Evolutionary conservation across 1,140 invertebrate species (phyloP), one percentile per base, ranked within the genome.

Genomic region (Drosophila malerkotliana): DNA sequence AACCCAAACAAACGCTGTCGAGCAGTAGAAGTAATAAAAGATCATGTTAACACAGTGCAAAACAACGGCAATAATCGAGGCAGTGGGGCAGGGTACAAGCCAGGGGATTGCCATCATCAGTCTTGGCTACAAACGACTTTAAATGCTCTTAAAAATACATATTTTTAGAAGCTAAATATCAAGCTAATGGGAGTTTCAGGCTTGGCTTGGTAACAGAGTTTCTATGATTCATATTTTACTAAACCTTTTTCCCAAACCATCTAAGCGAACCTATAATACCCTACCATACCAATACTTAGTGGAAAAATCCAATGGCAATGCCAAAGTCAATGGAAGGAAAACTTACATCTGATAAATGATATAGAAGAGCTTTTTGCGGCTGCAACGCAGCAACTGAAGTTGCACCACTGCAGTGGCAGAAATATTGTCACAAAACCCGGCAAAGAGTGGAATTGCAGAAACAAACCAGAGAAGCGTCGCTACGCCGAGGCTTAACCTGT

Each of bases 281-380:
- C 7, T 8, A 14, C 2, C 9, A 4, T 2, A 68, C 9, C 8
- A 12, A 15, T 9, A 21, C n/a, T 10, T 8, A 18, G n/a, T 37
- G 18, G 41, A 69, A 45, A 52, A 59, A 24, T 24, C 53, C 64
- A 83, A 63, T 88, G 60, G 72, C 84, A 77, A 83, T 73, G 71
- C 68, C 60, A 84, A 63, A 81, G 82, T 67, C 63, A 62, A 67
- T 72, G 73, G 47, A 34, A 30, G 77, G 66, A 80, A 73, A 82
- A 87, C 84, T 87, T 87, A 87, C 83, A 87, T 87, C 83, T 87
- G 83, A 88, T 87, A 87, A 88, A 88, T 87, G 75, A 87, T 87
- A 77, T 83, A 87, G 76, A 61, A 77, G 81, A 67, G 74, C 72
- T 79, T 56, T 37, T 68, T 73, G 60, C 47, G 54, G 58, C 71